Evolutionary conservation across 2,113 vertebrate species (phyloP).

Genomic region (Donacobius atricapilla): DNA sequence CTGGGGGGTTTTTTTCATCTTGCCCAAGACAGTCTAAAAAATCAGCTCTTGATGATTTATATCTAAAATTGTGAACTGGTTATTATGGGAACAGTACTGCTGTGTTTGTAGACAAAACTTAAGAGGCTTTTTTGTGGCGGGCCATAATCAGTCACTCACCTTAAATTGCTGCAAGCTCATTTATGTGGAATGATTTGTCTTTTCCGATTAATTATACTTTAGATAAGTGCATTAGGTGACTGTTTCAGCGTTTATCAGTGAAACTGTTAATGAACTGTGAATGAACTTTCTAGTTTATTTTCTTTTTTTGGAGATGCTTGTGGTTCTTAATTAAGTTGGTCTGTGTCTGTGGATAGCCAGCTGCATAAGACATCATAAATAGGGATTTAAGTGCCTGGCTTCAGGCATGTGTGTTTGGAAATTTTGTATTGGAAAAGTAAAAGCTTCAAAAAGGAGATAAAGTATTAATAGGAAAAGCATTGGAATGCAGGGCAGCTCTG

Average conservation of each 20-base stretch:
- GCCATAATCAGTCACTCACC: background rate
- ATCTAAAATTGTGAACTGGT: background rate
- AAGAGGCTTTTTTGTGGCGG: background rate
- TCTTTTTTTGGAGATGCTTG: background rate
- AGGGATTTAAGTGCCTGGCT: background rate
- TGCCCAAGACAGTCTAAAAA: background rate
- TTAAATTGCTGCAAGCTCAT: background rate
- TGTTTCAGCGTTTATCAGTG: background rate
- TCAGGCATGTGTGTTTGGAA: background rate
- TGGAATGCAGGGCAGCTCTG: background rate
- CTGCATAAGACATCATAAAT: background rate
- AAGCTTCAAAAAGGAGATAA: constrained; percentile 8
- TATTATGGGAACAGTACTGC: background rate
- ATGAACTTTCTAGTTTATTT: background rate
- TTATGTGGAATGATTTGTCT: background rate
- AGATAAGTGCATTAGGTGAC: background rate
- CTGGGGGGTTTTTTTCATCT: background rate
- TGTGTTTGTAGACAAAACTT: background rate
- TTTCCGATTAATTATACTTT: background rate
- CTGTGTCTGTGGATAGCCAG: background rate
- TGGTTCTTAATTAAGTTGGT: background rate
- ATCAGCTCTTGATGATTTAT: background rate
- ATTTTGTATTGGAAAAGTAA: constrained; percentile 6
- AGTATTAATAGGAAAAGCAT: constrained; percentile 4
- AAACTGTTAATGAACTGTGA: background rate